Base-by-base conservation (phyloP, 2,888 invertebrate species). In the Trichogramma evanescens region DNA sequence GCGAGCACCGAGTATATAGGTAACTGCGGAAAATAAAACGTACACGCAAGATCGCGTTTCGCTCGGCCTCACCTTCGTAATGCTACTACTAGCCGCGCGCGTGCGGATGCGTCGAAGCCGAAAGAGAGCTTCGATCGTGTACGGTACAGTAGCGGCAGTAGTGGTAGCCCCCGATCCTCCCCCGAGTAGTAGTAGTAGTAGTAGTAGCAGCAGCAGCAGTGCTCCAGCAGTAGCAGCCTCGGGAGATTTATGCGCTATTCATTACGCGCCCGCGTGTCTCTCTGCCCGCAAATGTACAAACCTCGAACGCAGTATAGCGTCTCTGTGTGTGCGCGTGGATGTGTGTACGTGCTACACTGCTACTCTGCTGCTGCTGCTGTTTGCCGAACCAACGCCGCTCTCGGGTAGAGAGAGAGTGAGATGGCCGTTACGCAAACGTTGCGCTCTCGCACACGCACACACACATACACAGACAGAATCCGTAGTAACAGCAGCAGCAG, bases 181-280 rank as follows among this genome's bases (percentile, higher is more conserved):
- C 26, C 26, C 26, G n/a, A 26, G 46, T 10, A 13, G 4, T 9
- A 41, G 52, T 5, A 44, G 10, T 26, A 9, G 42, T 2, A 26
- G 26, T 2, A 65, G 65, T 45, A 13, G 54, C 10, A 42, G 50
- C 9, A 13, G 13, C 2, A 50, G 38, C 41, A 55, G 62, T 63
- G 56, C 7, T 45, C 10, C 63, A 63, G 65, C 13, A 13, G 13
- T 2, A 26, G 26, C 26, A 65, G 65, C 65, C 69, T 67, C 69
- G 63, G 62, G 69, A 73, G 73, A 75, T 75, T 75, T 75, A 75
- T 76, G 74, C 68, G 70, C 74, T 72, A 73, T 75, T 72, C 71
- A 72, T 72, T 72, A 71, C 69, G 66, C 63, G 26, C 26, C 26
- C 26, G 26, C 66, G 66, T 65, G 64, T 65, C 67, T 65, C 67